These are phyloP conservation scores for Trachemys scripta DNA, from an alignment of 2,113 vertebrate species.

Conservation along the genomic window DNA sequence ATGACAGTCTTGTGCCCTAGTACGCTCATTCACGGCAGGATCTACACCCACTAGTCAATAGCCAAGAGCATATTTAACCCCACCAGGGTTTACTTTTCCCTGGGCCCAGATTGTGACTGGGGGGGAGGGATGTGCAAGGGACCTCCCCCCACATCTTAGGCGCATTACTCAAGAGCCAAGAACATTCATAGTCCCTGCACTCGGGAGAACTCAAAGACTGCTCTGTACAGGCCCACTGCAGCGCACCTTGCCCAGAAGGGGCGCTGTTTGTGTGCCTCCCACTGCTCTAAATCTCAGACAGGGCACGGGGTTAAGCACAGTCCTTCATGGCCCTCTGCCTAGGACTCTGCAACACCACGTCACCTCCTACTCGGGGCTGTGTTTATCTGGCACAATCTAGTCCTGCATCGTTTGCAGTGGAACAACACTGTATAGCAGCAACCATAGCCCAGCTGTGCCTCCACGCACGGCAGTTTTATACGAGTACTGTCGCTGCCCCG, in stretches of 20 bases:
- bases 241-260: background rate
- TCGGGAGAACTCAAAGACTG: background rate
- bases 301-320: background rate
- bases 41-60: background rate
- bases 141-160: background rate
- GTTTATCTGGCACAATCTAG: background rate
- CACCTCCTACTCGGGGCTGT: background rate
- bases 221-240: background rate
- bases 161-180: background rate
- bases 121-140: background rate
- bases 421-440: accelerated
- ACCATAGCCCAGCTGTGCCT: accelerated
- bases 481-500: background rate
- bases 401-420: background rate
- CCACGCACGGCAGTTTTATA: accelerated
- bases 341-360: background rate
- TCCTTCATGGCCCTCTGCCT: background rate
- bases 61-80: background rate
- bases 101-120: background rate
- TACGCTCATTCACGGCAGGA: background rate
- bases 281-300: background rate
- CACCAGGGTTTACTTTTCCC: background rate
- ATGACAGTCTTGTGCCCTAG: background rate
- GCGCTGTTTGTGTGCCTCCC: background rate
- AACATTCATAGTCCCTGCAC: background rate